Percentiles rank a stretch among this genome's conserved stretches.
Evolutionary conservation across 2,888 invertebrate species (phyloP).

Genomic region (Sialis lutaria): DNA sequence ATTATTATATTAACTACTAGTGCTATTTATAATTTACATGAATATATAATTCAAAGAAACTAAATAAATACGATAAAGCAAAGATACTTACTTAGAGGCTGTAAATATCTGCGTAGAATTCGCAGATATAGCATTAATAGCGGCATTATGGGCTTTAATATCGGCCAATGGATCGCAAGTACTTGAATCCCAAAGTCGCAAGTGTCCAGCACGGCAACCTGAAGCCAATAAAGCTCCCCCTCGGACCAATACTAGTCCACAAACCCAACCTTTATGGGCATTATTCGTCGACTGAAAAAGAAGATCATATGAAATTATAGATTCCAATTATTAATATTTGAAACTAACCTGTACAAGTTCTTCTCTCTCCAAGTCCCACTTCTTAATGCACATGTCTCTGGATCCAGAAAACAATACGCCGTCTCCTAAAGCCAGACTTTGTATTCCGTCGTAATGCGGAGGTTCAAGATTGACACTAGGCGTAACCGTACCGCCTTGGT

Average conservation of each 20-base stretch:
- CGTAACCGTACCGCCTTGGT: slow-evolving; percentile 16
- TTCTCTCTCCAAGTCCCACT: slow-evolving; percentile 52
- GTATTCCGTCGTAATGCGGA: slow-evolving; percentile 82
- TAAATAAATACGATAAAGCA: neutral
- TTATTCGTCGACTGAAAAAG: slow-evolving; percentile 46
- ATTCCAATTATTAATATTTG: neutral
- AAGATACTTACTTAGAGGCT: slow-evolving; percentile 57
- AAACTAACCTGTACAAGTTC: slow-evolving; percentile 34
- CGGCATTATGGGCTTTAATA: slow-evolving; percentile 45
- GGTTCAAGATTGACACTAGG: slow-evolving; percentile 54
- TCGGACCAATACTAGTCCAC: slow-evolving; percentile 45
- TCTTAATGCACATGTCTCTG: slow-evolving; percentile 70
- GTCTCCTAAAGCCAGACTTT: slow-evolving; percentile 51
- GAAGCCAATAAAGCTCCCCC: slow-evolving; percentile 38
- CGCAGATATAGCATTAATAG: slow-evolving; percentile 49
- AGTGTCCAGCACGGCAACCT: slow-evolving; percentile 58
- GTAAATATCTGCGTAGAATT: slow-evolving; percentile 55
- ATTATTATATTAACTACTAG: too few relatives aligned
- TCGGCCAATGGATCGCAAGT: slow-evolving; percentile 47
- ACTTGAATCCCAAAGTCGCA: slow-evolving; percentile 59
- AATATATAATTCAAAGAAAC: neutral
- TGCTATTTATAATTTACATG: slow-evolving; percentile 1
- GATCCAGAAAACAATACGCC: slow-evolving; percentile 65
- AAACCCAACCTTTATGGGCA: slow-evolving; percentile 79
- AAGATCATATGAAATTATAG: neutral